Evolutionary conservation across 2,888 invertebrate genomes (phyloP), one percentile per base, ranked within the genome.

Genomic region (Drosophila suboccidentalis): DNA sequence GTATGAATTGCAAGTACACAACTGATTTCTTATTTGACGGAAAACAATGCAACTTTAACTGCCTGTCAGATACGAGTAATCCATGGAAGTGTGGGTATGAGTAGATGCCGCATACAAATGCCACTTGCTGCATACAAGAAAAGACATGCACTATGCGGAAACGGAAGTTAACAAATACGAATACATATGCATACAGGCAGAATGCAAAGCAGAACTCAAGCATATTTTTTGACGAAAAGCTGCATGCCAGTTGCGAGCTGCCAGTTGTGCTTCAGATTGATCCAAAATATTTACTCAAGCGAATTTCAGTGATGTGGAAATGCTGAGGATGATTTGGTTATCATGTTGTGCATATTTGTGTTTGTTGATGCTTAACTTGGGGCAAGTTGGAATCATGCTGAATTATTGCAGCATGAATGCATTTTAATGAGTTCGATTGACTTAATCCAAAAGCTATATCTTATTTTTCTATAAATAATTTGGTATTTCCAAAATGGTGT

Each of bases 81-180:
- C n/a, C 15, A n/a, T 49, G 22, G 29, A 22, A 57, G 46, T 57
- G 44, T 39, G 53, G 4, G 8, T 34, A 11, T 11, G 8, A 34
- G 47, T 36, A 60, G 19, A 69, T 57, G 46, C 15, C 59, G 47
- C 57, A 71, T 36, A 36, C 57, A 67, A 60, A 61, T 61, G 59
- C 19, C 53, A 68, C 59, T 49, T 61, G 68, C 36, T 50, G 43
- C 53, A 68, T 5, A 38, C 13, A 54, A 47, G 50, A 65, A 32
- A 41, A 64, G 50, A 46, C 15, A 43, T 44, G n/a, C 22, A 38
- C 9, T 58, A 17, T 38, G 44, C 26, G 38, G 43, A 66, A 60
- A 57, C 53, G 39, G 57, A 60, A 71, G 41, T 17, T 17, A 36
- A 53, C 66, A 66, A 53, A 61, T 39, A 29, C 60, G 9, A 44